Conservation (phyloP, 2,888 invertebrate genomes). For the Ferrisia virgata region DNA sequence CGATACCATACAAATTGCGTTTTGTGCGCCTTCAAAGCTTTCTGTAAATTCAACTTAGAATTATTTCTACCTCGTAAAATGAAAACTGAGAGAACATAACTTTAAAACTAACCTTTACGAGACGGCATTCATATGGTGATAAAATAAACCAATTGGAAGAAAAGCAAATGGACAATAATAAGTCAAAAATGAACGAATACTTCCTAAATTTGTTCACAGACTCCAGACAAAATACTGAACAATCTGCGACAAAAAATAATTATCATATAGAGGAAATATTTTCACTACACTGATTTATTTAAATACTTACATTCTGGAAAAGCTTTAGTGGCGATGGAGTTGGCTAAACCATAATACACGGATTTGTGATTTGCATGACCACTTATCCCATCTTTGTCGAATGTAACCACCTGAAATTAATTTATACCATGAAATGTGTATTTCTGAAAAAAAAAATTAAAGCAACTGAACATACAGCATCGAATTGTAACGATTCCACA, state of each 20-base stretch:
- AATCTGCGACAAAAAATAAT: constrained; percentile 60
- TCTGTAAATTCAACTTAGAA: constrained; percentile 53
- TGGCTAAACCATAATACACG: constrained; percentile 66
- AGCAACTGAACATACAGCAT: constrained; percentile 57
- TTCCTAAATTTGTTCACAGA: constrained; percentile 82
- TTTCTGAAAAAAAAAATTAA: not conserved
- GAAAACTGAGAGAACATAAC: not conserved
- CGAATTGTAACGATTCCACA: constrained; percentile 71
- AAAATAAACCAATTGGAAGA: constrained; percentile 48
- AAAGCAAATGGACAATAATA: constrained; percentile 63
- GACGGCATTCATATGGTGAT: not conserved
- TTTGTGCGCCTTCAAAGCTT: constrained; percentile 79
- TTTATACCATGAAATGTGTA: not conserved
- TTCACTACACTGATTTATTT: no score
- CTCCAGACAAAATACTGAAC: constrained; percentile 78
- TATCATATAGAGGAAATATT: not conserved
- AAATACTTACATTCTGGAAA: constrained; percentile 43
- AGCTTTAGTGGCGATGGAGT: constrained; percentile 13
- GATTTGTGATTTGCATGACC: constrained; percentile 89
- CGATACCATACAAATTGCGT: constrained; percentile 97
- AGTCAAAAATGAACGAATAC: constrained; percentile 78
- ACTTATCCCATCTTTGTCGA: constrained; percentile 91
- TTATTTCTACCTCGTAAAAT: not conserved
- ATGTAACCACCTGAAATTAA: constrained; percentile 63
- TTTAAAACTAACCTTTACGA: not conserved